Evolutionary conservation across 2,113 vertebrate species (phyloP), one percentile per base, ranked within the genome.

Genomic region (Cryptotis parvus): DNA sequence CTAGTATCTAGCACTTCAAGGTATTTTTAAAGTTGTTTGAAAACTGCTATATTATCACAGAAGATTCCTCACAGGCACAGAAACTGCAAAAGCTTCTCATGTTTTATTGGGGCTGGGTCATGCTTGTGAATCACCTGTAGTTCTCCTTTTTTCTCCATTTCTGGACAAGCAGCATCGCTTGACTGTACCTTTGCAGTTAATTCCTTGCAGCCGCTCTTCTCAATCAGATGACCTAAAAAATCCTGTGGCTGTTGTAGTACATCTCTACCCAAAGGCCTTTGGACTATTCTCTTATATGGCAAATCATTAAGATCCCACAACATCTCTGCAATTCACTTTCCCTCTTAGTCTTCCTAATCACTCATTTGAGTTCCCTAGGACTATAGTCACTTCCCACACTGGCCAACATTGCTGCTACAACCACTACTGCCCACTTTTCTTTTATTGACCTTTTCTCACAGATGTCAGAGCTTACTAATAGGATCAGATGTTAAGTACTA

Each of bases 11-110:
- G 92, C 96, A 96, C 91, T 93, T 96, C 55, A 16, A 66, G 92
- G 76, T 95, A 96, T 96, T 96, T 97, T 96, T 95, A 96, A 95
- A 92, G 73, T 80, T 97, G 95, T 96, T 96, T 94, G 94, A 94
- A 96, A 97, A 96, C 95, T 95, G 93, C 86, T 84, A 75, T 86
- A 86, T 93, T 91, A 87, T 93, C 89, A 76, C 95, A 95, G 92
- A 96, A 94, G 91, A 6, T n/a, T 87, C 33, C n/a, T 95, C 55
- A 65, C 84, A 84, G 90, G 76, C 79, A 95, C 77, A 92, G 92
- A 96, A 95, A 91, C 79, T 81, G 65, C 52, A 43, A 92, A 95
- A 31, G 75, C 82, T 80, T 12, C 81, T 31, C 43, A 1, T 24
- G 29, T 88, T 58, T n/a, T n/a, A n/a, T n/a, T 58, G 55, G 55